Evolutionary conservation across 2,888 invertebrate species (phyloP).

Genomic region (Latheticus oryzae): DNA sequence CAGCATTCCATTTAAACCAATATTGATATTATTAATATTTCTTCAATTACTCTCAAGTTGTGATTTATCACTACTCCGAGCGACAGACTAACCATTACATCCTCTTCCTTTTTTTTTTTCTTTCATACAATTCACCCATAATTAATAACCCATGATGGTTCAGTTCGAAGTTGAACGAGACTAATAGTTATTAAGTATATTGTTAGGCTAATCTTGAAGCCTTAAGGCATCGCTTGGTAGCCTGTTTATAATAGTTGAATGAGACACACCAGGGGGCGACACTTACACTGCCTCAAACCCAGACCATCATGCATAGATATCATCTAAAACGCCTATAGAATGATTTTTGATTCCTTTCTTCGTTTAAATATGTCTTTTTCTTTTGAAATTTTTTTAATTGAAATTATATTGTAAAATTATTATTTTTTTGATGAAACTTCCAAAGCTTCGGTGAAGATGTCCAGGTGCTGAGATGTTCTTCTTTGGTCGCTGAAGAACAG

Average conservation of each 20-base stretch:
- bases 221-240: conserved; percentile 51
- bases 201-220: conserved; percentile 45
- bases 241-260: conserved; percentile 63
- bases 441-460: conserved; percentile 33
- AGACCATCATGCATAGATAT: conserved; percentile 56
- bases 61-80: conserved; percentile 53
- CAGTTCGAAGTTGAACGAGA: conserved; percentile 48
- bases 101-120: conserved; percentile 25
- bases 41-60: conserved; percentile 50
- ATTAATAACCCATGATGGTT: conserved; percentile 49
- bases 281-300: conserved; percentile 59
- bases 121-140: conserved; percentile 41
- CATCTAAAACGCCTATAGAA: conserved; percentile 59
- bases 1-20: conserved; percentile 50
- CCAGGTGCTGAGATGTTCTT: conserved; percentile 39
- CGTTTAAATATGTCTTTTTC: conserved; percentile 37
- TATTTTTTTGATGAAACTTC: conserved; percentile 15
- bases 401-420: conserved; percentile 12
- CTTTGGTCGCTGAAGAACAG: conserved; percentile 50
- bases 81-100: conserved; percentile 47
- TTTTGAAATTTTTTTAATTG: conserved; percentile 45
- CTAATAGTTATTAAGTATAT: conserved; percentile 53
- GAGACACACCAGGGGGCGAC: conserved; percentile 63
- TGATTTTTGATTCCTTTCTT: conserved; percentile 54
- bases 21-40: conserved; percentile 55